Evolutionary conservation across 2,888 invertebrate species (phyloP), one percentile per base, ranked within the genome.

Genomic region (Lordiphosa andalusiaca): DNA sequence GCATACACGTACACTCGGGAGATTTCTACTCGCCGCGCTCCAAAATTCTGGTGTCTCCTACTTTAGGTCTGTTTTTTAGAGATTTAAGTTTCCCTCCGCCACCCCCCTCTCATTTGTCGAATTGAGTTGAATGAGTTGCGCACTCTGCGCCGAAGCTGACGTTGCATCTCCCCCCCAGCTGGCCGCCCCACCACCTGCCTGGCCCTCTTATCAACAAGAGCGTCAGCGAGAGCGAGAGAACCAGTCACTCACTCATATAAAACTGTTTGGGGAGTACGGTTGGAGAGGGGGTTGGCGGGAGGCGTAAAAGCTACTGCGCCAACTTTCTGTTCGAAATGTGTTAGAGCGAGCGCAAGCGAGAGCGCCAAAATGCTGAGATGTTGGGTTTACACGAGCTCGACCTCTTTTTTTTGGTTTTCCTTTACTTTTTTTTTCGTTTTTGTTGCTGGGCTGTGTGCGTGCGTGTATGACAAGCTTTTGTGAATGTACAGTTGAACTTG

Each of bases 121-220:
- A 87, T 73, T 87, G 87, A 86, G 87, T 73, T 87, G 78, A 87
- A 81, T 83, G 86, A 87, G 86, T 86, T 75, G 63, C 64, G 60
- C 63, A 67, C 77, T 73, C 72, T 59, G 50, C 55, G 55, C 16
- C 40, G 41, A 44, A 13, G 47, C 67, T 71, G 74, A 59, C 74
- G 59, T 71, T 67, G 62, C 49, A 33, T 23, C 19, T 25, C 47
- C 42, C 42, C 19, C 46, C 40, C 30, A 12, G 4, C 12, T 39
- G 36, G 41, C 33, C 40, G 6, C 35, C 30, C 44, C 21, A 16
- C 25, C 35, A 25, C 37, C 19, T n/a, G 6, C 23, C 33, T 38
- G n/a, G 12, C 16, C 16, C 59, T 52, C 66, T 71, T 80, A 72
- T 71, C 73, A 71, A 57, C 61, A 42, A 53, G 39, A 49, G 53